phyloP scores from a whole-genome alignment of 2,888 invertebrate species.

The Volucella zonaria region DNA sequence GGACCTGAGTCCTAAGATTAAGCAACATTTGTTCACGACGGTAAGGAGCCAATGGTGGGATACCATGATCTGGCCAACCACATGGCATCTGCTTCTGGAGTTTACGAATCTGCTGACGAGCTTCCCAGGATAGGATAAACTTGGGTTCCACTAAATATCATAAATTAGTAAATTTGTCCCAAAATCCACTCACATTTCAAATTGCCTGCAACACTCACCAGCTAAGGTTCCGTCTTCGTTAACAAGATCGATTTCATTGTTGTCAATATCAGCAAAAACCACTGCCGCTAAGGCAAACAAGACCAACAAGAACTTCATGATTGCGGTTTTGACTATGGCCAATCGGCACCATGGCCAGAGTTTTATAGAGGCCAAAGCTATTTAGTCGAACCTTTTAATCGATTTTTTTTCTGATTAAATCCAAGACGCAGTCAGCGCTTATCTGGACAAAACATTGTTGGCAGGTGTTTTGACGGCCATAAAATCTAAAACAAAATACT shows the following conservation, averaged over 20 bases:
- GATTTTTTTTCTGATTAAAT: too few species aligned
- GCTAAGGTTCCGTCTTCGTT: conserved; percentile 75
- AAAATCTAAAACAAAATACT: neutral
- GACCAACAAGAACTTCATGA: conserved; percentile 76
- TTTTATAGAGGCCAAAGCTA: conserved; percentile 26
- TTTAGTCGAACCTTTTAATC: neutral
- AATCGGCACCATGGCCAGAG: neutral
- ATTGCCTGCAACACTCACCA: conserved; percentile 74
- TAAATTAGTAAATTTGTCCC: neutral
- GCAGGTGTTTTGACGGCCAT: neutral
- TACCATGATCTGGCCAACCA: conserved; percentile 77
- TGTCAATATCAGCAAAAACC: conserved; percentile 76
- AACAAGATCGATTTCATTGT: conserved; percentile 77
- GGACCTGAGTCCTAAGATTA: conserved; percentile 15
- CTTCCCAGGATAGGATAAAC: conserved; percentile 79
- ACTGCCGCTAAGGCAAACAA: conserved; percentile 76
- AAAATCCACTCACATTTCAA: neutral
- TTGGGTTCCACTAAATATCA: conserved; percentile 75
- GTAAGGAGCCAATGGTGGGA: conserved; percentile 78
- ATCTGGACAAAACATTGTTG: neutral
- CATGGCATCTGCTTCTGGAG: conserved; percentile 74
- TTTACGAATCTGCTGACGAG: conserved; percentile 78
- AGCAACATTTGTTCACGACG: conserved; percentile 32
- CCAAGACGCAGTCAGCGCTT: too few species aligned
- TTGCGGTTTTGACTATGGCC: conserved; percentile 7